Conservation (phyloP, 2,113 vertebrate genomes). For the Crotalus helleri region DNA sequence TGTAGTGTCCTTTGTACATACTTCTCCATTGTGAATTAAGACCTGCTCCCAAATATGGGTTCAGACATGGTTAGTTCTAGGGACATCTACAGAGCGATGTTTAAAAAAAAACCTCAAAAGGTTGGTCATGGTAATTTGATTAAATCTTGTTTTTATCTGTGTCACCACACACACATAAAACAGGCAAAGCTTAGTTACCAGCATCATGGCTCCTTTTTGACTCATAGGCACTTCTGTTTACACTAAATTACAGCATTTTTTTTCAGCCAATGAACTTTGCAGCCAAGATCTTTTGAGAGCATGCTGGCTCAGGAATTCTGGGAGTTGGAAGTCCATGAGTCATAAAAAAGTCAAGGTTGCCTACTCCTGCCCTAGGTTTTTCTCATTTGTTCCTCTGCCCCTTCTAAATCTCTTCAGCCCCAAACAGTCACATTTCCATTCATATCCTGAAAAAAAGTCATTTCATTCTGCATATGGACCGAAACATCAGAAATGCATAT, state of each 20-base stretch:
- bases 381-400: not conserved
- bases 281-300: not conserved
- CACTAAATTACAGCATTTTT: not conserved
- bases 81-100: not conserved
- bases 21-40: not conserved
- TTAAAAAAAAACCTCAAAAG: not conserved
- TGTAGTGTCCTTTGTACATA: not conserved
- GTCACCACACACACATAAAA: not conserved
- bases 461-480: not conserved
- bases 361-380: not conserved
- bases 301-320: too few species aligned
- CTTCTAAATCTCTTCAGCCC: not conserved
- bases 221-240: not conserved
- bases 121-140: not conserved
- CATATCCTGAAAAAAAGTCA: not conserved
- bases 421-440: not conserved
- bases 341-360: too few species aligned
- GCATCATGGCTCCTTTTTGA: not conserved
- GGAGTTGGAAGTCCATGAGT: too few species aligned
- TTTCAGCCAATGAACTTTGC: not conserved
- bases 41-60: not conserved
- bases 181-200: not conserved
- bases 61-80: not conserved
- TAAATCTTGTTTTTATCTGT: not conserved
- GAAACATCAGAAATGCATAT: not conserved